phyloP scores from a whole-genome alignment of 2,888 invertebrate genomes.

The Xylocampa areola region DNA sequence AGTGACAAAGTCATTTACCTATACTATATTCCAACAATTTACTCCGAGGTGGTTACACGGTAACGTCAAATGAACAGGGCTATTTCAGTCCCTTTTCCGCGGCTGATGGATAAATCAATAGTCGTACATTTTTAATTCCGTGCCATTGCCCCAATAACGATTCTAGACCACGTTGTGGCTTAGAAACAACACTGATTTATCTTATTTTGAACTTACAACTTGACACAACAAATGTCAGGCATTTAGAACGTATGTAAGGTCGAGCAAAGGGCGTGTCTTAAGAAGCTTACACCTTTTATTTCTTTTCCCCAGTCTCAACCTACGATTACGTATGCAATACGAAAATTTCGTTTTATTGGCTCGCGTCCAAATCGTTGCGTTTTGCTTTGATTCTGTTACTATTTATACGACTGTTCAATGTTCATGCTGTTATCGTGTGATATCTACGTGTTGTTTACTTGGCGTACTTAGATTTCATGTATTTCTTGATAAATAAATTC shows the following conservation, averaged over 20 bases:
- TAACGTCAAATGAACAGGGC: slow-evolving; percentile 26
- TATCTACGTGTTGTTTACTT: slow-evolving; percentile 71
- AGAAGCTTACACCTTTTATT: slow-evolving; percentile 43
- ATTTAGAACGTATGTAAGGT: slow-evolving; percentile 35
- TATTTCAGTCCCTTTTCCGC: slow-evolving; percentile 21
- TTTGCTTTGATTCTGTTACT: slow-evolving; percentile 77
- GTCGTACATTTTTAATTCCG: slow-evolving; percentile 59
- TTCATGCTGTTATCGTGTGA: slow-evolving; percentile 76
- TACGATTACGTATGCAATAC: slow-evolving; percentile 72
- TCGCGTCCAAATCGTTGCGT: slow-evolving; percentile 72
- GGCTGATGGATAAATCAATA: slow-evolving; percentile 63
- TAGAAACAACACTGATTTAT: slow-evolving; percentile 14
- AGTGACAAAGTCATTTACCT: not conserved
- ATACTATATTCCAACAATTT: not conserved
- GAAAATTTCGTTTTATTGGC: slow-evolving; percentile 77
- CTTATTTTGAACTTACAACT: slow-evolving; percentile 32
- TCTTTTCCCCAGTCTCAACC: slow-evolving; percentile 50
- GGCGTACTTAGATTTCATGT: slow-evolving; percentile 35
- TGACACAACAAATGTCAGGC: slow-evolving; percentile 23
- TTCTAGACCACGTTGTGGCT: slow-evolving; percentile 10
- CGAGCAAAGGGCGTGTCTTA: slow-evolving; percentile 47
- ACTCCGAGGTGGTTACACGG: slow-evolving; percentile 2
- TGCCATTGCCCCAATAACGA: slow-evolving; percentile 53
- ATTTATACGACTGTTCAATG: slow-evolving; percentile 76
- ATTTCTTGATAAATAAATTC: slow-evolving; percentile 26